phyloP scores from a whole-genome alignment of 2,113 vertebrate genomes.

The Pardalotus punctatus region DNA sequence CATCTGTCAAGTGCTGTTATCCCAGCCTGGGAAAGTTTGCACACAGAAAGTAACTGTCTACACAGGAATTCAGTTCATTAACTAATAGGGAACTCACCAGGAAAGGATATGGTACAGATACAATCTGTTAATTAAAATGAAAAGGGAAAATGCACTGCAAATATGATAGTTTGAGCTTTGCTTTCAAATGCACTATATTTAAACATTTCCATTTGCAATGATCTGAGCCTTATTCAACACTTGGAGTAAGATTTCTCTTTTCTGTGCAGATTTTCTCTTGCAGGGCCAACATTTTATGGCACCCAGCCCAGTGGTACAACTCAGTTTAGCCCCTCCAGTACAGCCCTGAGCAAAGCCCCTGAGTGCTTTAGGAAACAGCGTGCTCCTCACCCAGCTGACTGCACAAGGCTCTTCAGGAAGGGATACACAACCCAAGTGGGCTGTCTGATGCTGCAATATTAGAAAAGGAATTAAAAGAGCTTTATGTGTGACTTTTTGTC shows the following conservation, averaged over 20 bases:
- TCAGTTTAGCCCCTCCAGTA: neutral
- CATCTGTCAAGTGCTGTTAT: neutral
- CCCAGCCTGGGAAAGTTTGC: neutral
- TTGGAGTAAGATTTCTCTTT: neutral
- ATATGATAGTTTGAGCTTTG: neutral
- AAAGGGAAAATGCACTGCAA: neutral
- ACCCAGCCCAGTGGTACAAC: neutral
- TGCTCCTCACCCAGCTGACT: neutral
- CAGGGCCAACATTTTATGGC: neutral
- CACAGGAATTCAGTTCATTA: neutral
- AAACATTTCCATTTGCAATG: neutral
- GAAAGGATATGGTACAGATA: neutral
- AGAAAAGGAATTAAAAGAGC: neutral
- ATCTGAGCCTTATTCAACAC: neutral
- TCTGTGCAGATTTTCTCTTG: neutral
- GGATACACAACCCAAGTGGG: fast-evolving
- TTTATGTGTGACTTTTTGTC: neutral
- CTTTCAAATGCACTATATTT: neutral
- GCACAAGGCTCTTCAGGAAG: neutral
- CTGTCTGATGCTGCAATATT: neutral
- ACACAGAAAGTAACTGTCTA: neutral
- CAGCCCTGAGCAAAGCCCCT: neutral
- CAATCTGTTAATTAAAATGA: neutral
- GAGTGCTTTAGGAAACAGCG: fast-evolving
- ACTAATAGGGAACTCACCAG: neutral